Percentiles rank a stretch among this genome's conserved stretches.
Conservation (phyloP, 1,140 invertebrate species). For the Drosophila murphyi region DNA sequence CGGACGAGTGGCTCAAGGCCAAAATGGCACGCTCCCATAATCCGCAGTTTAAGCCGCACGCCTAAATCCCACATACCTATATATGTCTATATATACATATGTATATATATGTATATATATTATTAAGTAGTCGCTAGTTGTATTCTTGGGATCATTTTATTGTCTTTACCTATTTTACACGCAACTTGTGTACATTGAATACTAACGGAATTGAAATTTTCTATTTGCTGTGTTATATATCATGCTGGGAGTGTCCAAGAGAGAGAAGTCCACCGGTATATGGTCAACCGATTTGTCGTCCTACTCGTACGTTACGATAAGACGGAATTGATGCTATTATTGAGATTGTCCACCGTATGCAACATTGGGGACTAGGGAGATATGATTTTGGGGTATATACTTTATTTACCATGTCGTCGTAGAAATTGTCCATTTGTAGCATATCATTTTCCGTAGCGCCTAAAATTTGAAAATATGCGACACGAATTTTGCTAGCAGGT, state of each 20-base stretch:
- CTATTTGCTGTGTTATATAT: neutral
- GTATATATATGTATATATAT: neutral
- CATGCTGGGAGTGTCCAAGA: neutral
- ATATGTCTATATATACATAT: no score
- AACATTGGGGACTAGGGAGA: neutral
- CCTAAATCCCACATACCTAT: constrained; percentile 1
- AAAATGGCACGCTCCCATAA: constrained; percentile 80
- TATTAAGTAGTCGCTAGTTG: neutral
- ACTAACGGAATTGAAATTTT: neutral
- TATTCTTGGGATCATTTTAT: neutral
- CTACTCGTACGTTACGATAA: neutral
- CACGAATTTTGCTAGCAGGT: neutral
- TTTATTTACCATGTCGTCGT: no score
- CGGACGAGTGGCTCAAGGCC: constrained; percentile 73
- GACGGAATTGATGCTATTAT: neutral
- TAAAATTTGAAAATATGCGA: neutral
- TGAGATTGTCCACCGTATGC: neutral
- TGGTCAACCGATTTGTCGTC: neutral
- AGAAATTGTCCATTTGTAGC: no score
- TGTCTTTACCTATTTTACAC: neutral
- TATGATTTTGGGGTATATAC: no score
- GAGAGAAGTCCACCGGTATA: neutral
- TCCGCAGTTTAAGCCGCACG: constrained; percentile 65
- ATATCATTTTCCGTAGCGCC: neutral
- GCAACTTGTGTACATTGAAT: neutral